A percentile compares a stretch with the other conserved stretches of the same genome.
These are phyloP conservation scores for Butorides virescens DNA, from an alignment of 2,113 vertebrate genomes.

Conservation along the genomic window DNA sequence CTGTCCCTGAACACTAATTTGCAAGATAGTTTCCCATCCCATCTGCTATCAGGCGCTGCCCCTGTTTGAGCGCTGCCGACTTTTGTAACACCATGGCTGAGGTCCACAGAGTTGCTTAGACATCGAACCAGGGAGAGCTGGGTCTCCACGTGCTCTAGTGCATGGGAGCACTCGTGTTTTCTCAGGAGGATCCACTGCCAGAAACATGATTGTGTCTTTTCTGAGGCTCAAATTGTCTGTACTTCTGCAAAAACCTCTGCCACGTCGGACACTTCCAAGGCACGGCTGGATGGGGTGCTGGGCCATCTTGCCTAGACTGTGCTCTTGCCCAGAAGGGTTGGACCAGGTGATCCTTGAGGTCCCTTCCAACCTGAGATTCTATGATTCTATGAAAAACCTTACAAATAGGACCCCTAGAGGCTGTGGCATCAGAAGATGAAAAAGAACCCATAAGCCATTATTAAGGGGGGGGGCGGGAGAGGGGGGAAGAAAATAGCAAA, in stretches of 20 bases:
- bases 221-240: neutral
- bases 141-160: neutral
- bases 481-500: neutral
- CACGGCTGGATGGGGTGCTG: no score
- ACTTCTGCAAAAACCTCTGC: neutral
- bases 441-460: neutral
- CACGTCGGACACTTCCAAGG: no score
- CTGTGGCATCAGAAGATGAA: neutral
- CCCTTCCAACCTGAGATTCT: no score
- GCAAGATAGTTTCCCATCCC: neutral
- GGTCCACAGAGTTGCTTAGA: neutral
- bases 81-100: fast-evolving
- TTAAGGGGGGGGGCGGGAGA: neutral
- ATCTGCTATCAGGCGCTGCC: neutral
- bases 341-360: no score
- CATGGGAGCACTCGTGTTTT: neutral
- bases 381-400: neutral
- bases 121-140: neutral
- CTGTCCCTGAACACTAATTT: neutral
- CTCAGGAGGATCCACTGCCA: neutral
- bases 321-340: no score
- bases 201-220: neutral
- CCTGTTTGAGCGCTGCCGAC: neutral
- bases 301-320: no score
- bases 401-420: neutral